phyloP scores from a whole-genome alignment of 2,113 vertebrate genomes.

The Epinephelus lanceolatus region DNA sequence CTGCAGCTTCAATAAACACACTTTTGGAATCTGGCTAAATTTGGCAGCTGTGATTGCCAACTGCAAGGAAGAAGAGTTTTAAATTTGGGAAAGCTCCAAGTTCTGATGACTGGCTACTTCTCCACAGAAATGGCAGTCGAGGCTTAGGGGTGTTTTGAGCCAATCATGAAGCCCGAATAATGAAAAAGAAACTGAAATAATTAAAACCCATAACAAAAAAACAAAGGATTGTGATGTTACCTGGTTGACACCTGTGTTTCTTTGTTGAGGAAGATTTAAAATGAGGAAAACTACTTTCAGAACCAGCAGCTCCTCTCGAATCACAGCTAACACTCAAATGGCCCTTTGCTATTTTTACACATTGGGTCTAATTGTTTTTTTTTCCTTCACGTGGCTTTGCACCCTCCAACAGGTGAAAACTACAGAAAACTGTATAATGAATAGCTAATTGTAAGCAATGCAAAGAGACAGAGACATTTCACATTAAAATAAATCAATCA shows the following conservation, averaged over 20 bases:
- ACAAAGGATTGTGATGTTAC: not conserved
- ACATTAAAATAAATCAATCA: not conserved
- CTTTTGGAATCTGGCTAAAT: not conserved
- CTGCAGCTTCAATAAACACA: not conserved
- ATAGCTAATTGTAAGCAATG: too few relatives aligned
- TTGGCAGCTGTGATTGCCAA: not conserved
- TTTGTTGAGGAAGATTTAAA: not conserved
- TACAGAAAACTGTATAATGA: too few relatives aligned
- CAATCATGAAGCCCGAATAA: not conserved
- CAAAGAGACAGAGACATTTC: too few relatives aligned
- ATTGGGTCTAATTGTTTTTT: too few relatives aligned
- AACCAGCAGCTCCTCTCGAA: not conserved
- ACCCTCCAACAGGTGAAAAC: too few relatives aligned
- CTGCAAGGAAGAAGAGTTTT: not conserved
- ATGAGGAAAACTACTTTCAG: too few relatives aligned
- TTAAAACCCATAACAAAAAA: not conserved
- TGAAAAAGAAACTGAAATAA: not conserved
- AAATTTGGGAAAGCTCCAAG: not conserved
- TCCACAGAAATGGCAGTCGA: not conserved
- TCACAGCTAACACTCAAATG: not conserved
- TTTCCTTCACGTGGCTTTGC: too few relatives aligned
- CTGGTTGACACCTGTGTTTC: not conserved
- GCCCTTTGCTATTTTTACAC: too few relatives aligned
- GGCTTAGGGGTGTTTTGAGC: not conserved
- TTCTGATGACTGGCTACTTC: not conserved